Evolutionary conservation across 2,797 vertebrate genomes (phyloP).

Genomic region (Echeneis naucrates): DNA sequence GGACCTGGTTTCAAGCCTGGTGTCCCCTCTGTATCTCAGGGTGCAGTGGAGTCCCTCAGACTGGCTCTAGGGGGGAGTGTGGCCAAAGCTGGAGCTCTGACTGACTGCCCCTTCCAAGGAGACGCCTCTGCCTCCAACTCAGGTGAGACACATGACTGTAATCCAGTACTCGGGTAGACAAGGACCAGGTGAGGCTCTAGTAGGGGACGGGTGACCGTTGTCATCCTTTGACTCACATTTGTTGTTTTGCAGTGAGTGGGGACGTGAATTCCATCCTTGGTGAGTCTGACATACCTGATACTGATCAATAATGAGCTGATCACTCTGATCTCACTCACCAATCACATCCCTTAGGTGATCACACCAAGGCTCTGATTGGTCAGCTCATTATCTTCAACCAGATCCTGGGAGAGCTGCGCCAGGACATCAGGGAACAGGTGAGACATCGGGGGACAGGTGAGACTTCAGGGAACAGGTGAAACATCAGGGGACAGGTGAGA

Average conservation of each 20-base stretch:
- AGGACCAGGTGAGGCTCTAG: background rate
- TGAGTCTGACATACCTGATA: constrained; percentile 73
- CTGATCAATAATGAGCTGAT: constrained; percentile 1
- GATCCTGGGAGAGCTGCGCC: constrained; percentile 90
- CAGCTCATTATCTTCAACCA: constrained; percentile 96
- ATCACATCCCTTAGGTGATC: constrained; percentile 87
- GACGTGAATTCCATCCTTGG: constrained; percentile 91
- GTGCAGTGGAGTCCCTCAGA: constrained; percentile 91
- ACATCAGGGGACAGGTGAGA: no score
- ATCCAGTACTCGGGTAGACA: no score
- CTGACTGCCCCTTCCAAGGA: constrained; percentile 94
- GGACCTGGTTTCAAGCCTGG: no score
- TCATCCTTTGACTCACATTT: no score
- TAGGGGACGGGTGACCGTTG: background rate
- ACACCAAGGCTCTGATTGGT: constrained; percentile 94
- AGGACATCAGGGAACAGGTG: constrained; percentile 96
- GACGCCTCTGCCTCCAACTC: constrained; percentile 89
- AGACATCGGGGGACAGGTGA: constrained; percentile 13
- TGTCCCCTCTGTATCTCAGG: constrained; percentile 46
- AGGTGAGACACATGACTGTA: constrained; percentile 77
- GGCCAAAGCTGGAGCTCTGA: constrained; percentile 89
- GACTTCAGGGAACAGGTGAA: no score
- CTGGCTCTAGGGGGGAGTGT: constrained; percentile 93
- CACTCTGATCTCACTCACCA: background rate
- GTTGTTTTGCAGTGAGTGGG: constrained; percentile 81